phyloP scores from a whole-genome alignment of 2,888 invertebrate species.

The Enchytraeus crypticus region DNA sequence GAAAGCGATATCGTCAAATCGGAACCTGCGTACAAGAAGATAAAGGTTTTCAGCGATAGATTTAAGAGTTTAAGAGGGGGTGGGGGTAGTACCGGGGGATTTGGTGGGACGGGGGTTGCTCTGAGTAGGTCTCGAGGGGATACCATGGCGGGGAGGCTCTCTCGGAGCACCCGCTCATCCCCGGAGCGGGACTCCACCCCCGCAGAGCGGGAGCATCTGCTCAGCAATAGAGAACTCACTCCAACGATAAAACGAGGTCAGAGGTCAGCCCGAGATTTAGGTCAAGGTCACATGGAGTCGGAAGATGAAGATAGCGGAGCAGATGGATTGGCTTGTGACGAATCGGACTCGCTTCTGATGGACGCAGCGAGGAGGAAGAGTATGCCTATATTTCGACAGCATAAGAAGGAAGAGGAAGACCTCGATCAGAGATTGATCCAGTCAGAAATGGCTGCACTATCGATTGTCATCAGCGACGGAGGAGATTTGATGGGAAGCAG shows the following conservation, averaged over 20 bases:
- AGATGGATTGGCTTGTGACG: not conserved
- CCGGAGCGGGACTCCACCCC: not conserved
- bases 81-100: too few relatives aligned
- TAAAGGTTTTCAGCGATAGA: slow-evolving; percentile 68
- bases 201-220: not conserved
- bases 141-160: too few relatives aligned
- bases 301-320: too few relatives aligned
- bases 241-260: not conserved
- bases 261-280: too few relatives aligned
- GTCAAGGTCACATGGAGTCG: too few relatives aligned
- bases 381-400: not conserved
- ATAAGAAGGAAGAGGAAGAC: too few relatives aligned
- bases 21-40: slow-evolving; percentile 50
- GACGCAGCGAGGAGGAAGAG: not conserved
- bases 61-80: not conserved
- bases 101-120: too few relatives aligned
- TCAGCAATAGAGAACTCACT: not conserved
- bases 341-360: not conserved
- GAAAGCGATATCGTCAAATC: slow-evolving; percentile 14
- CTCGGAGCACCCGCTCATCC: not conserved
- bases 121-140: too few relatives aligned
- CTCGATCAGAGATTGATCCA: too few relatives aligned
- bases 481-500: too few relatives aligned
- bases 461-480: too few relatives aligned
- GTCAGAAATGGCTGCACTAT: too few relatives aligned